Evolutionary conservation across 2,888 invertebrate species (phyloP), one percentile per base, ranked within the genome.

Genomic region (Dryomyza anilis): DNA sequence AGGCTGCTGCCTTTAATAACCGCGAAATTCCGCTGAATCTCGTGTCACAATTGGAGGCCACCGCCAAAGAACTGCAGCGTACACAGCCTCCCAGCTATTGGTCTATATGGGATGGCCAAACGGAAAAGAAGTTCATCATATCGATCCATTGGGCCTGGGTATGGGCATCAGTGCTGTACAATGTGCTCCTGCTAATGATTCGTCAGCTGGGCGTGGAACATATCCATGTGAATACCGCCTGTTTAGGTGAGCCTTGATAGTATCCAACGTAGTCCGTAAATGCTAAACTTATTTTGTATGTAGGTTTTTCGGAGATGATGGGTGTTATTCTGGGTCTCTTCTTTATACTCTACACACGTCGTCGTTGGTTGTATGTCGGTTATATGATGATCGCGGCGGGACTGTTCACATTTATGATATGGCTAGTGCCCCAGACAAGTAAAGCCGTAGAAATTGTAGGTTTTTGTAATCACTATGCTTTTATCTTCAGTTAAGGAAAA

Each of bases 141-240:
- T 74, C 75, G 21, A 73, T 79, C 16, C 82, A 82, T 50, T 71
- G 74, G 68, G 78, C 82, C 8, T 84, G 83, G 83, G 79, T 78
- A 3, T 75, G 78, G 63, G 77, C 79, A 1, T 73, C 78, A 29
- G 73, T 83, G 1, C 60, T 81, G 1, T 84, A 84, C 53, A 83
- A 82, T 63, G 83, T 83, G 1, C 81, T 81, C 67, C 71, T 85
- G 36, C 69, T 84, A 3, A 82, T 84, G 74, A 83, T 84, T 29
- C 75, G 84, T 39, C 79, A 79, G 14, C 73, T 84, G 69, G 84
- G 84, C 3, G 75, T 79, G 2, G 75, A 78, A 19, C 79, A 83
- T 62, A 74, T 85, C 12, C 81, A 80, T 57, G 74, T 80, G 3
- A 84, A 83, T 62, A 84, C 84, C 0, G 80, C 79, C 0, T 77